Percentiles rank a stretch among this genome's conserved stretches.
phyloP scores from a whole-genome alignment of 2,888 invertebrate genomes.

The Blomia tropicalis region DNA sequence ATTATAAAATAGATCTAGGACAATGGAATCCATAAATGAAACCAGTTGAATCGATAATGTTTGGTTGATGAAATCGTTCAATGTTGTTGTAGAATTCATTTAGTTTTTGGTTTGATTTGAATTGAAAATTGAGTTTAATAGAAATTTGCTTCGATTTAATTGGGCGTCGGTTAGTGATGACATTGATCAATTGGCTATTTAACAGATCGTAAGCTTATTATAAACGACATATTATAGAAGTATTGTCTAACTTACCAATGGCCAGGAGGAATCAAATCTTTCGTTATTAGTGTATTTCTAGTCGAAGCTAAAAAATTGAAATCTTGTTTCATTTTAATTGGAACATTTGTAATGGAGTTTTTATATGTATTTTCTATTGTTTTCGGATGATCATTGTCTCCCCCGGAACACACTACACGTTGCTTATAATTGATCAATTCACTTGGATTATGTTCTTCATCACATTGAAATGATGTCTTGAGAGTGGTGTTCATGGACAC shows the following conservation, averaged over 20 bases:
- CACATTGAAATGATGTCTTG: not conserved
- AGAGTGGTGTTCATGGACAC: constrained; percentile 6
- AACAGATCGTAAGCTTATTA: no score
- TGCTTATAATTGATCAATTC: not conserved
- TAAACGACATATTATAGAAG: no score
- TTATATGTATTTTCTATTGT: not conserved
- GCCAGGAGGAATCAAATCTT: constrained; percentile 2
- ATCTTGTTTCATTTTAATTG: not conserved
- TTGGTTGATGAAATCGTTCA: not conserved
- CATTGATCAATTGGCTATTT: not conserved
- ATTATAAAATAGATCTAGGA: not conserved
- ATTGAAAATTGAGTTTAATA: constrained; percentile 8
- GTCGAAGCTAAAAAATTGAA: not conserved
- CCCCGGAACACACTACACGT: not conserved
- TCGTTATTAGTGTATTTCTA: not conserved
- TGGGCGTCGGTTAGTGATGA: constrained; percentile 1
- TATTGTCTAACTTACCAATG: constrained; percentile 13
- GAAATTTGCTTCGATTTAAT: not conserved
- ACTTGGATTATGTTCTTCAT: no score
- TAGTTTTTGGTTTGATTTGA: not conserved
- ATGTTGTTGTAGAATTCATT: not conserved
- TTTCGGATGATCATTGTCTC: not conserved
- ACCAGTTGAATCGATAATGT: not conserved
- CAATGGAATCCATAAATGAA: constrained; percentile 9
- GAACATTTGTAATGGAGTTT: not conserved